A percentile compares a stretch with the other conserved stretches of the same genome.
Evolutionary conservation across 2,113 vertebrate genomes (phyloP).

Genomic region (Ctenodactylus gundi): DNA sequence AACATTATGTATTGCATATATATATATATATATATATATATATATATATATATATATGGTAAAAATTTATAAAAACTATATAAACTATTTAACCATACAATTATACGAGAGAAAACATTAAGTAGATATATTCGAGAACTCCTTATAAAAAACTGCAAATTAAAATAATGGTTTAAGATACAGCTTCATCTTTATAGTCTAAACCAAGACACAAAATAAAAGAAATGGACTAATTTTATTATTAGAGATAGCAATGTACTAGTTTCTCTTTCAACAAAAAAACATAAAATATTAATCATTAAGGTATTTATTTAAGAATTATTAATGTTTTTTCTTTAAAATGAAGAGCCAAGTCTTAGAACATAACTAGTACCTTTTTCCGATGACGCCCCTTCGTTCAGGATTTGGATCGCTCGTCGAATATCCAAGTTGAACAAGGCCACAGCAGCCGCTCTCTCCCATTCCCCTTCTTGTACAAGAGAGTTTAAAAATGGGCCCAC

Average conservation of each 20-base stretch:
- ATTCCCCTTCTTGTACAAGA: constrained; percentile 95
- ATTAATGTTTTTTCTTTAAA: constrained; percentile 5
- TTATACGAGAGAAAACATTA: neutral
- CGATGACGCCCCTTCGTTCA: constrained; percentile 95
- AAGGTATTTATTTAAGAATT: constrained; percentile 1
- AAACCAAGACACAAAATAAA: constrained; percentile 19
- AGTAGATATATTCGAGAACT: neutral
- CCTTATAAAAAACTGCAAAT: neutral
- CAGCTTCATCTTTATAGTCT: neutral
- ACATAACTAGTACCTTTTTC: constrained; percentile 88
- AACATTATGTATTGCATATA: too few species aligned
- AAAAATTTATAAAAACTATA: too few species aligned
- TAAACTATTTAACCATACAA: too few species aligned
- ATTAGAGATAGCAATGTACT: neutral
- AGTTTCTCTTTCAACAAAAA: constrained; percentile 30
- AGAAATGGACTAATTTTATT: neutral
- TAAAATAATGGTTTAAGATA: neutral
- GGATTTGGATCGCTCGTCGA: constrained; percentile 95
- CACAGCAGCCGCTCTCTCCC: constrained; percentile 96
- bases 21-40: too few species aligned
- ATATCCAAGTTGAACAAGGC: constrained; percentile 98
- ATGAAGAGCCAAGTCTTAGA: neutral
- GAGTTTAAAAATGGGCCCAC: constrained; percentile 93
- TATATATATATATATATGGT: too few species aligned
- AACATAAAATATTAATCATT: neutral